These are phyloP conservation scores for Pocillopora damicornis DNA, from an alignment of 64 coral and sea anemone species.

Conservation along the genomic window DNA sequence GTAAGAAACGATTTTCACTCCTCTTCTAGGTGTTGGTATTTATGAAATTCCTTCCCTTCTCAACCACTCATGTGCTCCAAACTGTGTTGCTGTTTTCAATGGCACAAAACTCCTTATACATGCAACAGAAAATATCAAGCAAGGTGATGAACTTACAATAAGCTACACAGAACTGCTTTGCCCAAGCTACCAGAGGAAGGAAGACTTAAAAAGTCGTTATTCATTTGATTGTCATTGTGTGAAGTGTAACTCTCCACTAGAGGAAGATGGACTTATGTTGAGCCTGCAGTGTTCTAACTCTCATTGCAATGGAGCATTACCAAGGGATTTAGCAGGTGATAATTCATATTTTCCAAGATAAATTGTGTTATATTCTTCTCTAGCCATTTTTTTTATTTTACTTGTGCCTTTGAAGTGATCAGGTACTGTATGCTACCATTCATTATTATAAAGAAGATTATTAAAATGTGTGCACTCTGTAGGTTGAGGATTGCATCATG, in stretches of 20 bases:
- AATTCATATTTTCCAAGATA: too few species aligned
- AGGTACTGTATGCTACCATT: too few species aligned
- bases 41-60: conserved; percentile 50
- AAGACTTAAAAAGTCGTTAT: conserved; percentile 78
- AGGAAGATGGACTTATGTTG: conserved; percentile 65
- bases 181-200: conserved; percentile 62
- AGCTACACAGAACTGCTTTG: conserved; percentile 87
- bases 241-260: conserved; percentile 43
- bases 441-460: too few species aligned
- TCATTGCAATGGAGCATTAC: conserved; percentile 36
- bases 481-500: too few species aligned
- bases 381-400: too few species aligned
- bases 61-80: conserved; percentile 95
- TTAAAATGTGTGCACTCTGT: too few species aligned
- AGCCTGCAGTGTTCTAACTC: conserved; percentile 51
- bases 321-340: conserved; percentile 3
- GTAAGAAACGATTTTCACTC: not conserved
- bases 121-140: conserved; percentile 52
- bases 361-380: too few species aligned
- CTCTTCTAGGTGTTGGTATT: conserved; percentile 72
- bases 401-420: too few species aligned
- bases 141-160: conserved; percentile 84
- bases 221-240: conserved; percentile 71
- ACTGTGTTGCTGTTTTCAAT: conserved; percentile 79
- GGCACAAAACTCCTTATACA: conserved; percentile 44